Conservation (phyloP, 37 sponge, comb jelly and placozoan genomes). For the Crambe crambe region DNA sequence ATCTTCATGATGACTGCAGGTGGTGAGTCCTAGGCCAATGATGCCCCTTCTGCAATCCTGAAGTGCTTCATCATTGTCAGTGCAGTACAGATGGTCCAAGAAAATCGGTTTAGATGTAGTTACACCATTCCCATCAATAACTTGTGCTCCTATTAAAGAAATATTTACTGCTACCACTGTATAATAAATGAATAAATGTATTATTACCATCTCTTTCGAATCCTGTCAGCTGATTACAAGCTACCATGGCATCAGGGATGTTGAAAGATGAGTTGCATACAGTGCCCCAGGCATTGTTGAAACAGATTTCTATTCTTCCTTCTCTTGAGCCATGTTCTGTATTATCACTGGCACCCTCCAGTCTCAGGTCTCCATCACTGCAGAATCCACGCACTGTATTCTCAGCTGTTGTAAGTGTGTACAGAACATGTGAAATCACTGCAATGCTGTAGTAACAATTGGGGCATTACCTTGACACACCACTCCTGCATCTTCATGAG, state of each 20-base stretch:
- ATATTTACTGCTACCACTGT: too few species aligned
- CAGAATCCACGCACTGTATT: not conserved
- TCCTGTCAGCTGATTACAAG: slow-evolving; percentile 4
- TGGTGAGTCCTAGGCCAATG: not conserved
- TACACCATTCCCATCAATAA: not conserved
- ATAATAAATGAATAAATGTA: too few species aligned
- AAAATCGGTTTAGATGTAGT: slow-evolving; percentile 26
- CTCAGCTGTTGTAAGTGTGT: too few species aligned
- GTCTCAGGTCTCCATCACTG: not conserved
- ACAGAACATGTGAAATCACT: too few species aligned
- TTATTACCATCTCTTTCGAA: not conserved
- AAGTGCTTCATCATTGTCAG: not conserved
- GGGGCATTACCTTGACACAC: slow-evolving; percentile 2
- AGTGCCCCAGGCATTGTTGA: slow-evolving; percentile 10
- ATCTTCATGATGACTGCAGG: slow-evolving; percentile 11
- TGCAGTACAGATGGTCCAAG: slow-evolving; percentile 25
- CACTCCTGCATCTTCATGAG: slow-evolving; percentile 1
- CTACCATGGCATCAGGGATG: not conserved
- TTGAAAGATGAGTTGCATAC: not conserved
- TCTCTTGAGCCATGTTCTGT: not conserved
- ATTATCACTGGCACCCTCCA: not conserved
- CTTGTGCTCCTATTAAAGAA: not conserved
- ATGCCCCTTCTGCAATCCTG: slow-evolving; percentile 1
- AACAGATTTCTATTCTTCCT: not conserved
- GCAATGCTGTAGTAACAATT: not conserved